Evolutionary conservation across 2,113 vertebrate genomes (phyloP).

Genomic region (Gadus macrocephalus): DNA sequence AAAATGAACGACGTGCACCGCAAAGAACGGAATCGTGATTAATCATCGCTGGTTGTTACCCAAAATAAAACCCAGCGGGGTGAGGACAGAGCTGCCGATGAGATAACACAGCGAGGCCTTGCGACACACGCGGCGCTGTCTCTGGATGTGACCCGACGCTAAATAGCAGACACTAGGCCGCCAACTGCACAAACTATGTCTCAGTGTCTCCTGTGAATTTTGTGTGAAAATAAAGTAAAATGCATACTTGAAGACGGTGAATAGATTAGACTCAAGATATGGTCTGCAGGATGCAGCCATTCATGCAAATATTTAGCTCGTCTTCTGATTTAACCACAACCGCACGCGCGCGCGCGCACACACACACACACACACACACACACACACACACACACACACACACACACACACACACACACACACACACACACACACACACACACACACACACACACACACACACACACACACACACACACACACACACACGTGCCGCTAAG

Average conservation of each 20-base stretch:
- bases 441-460: conserved; percentile 1
- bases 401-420: not conserved
- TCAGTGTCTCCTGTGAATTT: too few species aligned
- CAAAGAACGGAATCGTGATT: conserved; percentile 29
- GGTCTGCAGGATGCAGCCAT: too few species aligned
- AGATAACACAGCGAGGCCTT: not conserved
- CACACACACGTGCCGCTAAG: not conserved
- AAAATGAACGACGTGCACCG: not conserved
- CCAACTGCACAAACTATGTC: too few species aligned
- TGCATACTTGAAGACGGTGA: too few species aligned
- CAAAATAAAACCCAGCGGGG: conserved; percentile 20
- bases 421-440: not conserved
- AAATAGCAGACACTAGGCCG: too few species aligned
- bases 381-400: conserved; percentile 11
- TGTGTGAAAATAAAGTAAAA: too few species aligned
- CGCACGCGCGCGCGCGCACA: not conserved
- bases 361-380: conserved; percentile 1
- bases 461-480: conserved; percentile 9
- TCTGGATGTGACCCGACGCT: not conserved
- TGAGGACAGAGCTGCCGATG: conserved; percentile 3
- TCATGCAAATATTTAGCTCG: too few species aligned
- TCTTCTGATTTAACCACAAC: not conserved
- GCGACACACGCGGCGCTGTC: not conserved
- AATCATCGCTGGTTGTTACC: conserved; percentile 26
- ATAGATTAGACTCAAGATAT: too few species aligned